Base-by-base conservation (phyloP, 1,140 invertebrate genomes). In the Drosophila ananassae region DNA sequence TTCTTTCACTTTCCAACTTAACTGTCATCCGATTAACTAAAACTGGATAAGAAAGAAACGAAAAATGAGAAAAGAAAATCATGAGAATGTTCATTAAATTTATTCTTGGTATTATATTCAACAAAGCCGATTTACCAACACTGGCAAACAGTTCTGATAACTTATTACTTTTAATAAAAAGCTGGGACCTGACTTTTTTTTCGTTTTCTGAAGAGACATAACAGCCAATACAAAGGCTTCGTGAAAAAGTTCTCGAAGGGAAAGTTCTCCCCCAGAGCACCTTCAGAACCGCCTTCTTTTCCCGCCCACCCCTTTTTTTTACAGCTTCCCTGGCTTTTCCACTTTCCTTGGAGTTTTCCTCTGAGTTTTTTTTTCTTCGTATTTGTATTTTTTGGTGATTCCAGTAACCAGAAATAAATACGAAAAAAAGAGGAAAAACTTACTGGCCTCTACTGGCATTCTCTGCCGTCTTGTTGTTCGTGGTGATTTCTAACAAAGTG, bases 401-500 rank as follows among this genome's bases (percentile, higher is more conserved):
- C 30, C 41, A 46, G 39, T 25, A 59, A 46, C 55, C 30, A 50
- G 51, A 68, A 69, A 68, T 48, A 69, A 67, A 69, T 68, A 67
- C 32, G 44, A 7, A 55, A 56, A 56, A 67, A 51, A 21, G 28
- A 61, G 25, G 28, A 17, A 63, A 47, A 69, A 69, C 67, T 69
- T 69, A 32, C 44, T 44, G 67, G 34, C 13, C 41, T 46, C 22
- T 13, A 55, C 12, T 32, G 22, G 37, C 8, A 17, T 17, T 48
- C 54, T 13, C 25, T 6, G 25, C 5, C 25, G 6, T 17, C 17
- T 17, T 58, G 10, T 50, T 57, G 64, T 71, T 56, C 51, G 2
- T 57, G 63, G 63, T 69, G 67, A 71, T 71, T 71, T 57, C 67
- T 71, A 69, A 71, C 67, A 71, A 71, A 71, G 67, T 71, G 44